Evolutionary conservation across 2,797 vertebrate species (phyloP), one percentile per base, ranked within the genome.

Genomic region (Pseudochaenichthys georgianus): DNA sequence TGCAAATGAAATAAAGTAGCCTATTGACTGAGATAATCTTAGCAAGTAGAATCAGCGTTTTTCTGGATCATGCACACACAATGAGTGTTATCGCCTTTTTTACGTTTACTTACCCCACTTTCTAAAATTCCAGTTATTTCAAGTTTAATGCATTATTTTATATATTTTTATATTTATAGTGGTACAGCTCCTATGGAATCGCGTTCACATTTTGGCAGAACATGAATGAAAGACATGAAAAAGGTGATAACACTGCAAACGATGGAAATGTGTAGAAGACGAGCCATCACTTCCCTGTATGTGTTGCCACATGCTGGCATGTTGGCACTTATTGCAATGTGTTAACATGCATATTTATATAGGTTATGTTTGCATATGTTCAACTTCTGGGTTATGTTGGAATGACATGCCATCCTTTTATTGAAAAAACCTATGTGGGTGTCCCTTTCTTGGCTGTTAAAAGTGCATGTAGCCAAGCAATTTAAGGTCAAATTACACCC

Each of bases 401-500:
- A 83, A 65, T 78, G 76, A 81, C 77, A 74, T 70, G 53, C 58
- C 59, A 50, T 82, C 61, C 41, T 70, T 78, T 73, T 77, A 77
- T 73, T 64, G 71, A 78, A 71, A 78, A 85, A 50, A 62, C 76
- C 75, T 42, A 53, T 70, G 75, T 72, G 75, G 76, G 76, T 76
- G 77, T 75, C 46, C 75, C 46, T 72, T 70, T 73, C 66, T 77
- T 73, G 64, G 72, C 80, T 79, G 70, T 42, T 64, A 74, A 83
- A 61, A 79, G 74, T 81, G 68, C 78, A 86, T 75, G 78, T 80
- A 87, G 73, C 82, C 69, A 70, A 84, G 78, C 82, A 82, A 87
- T 91, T 92, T 84, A 76, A 84, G 76, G 86, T 87, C 88, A 90
- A 88, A 90, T 90, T 87, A 86, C 77, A 84, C 70, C 70, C 75